phyloP scores from a whole-genome alignment of 2,113 vertebrate species.

The Lepisosteus osseus region DNA sequence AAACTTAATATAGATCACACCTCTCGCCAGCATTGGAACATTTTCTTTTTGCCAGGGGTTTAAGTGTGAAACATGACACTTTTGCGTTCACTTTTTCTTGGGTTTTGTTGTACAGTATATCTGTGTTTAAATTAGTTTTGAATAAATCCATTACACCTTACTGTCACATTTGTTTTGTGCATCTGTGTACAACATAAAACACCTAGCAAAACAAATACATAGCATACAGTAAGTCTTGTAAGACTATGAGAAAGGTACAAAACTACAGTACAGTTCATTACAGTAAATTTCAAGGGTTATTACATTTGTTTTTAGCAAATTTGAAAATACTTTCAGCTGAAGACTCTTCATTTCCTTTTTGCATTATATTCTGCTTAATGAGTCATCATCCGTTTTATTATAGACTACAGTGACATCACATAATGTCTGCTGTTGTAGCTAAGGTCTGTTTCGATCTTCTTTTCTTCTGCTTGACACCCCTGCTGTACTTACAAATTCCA shows the following conservation, averaged over 20 bases:
- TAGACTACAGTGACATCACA: background rate
- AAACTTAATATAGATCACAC: too few species aligned
- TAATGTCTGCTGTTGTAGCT: slow-evolving; percentile 11
- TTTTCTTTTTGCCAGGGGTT: too few species aligned
- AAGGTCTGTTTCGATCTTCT: slow-evolving; percentile 20
- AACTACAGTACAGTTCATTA: background rate
- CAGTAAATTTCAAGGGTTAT: background rate
- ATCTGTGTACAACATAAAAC: too few species aligned
- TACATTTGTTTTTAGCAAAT: background rate
- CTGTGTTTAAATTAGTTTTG: too few species aligned
- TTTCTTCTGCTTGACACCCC: slow-evolving; percentile 12
- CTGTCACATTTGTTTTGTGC: too few species aligned
- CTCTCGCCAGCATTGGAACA: too few species aligned
- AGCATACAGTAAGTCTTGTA: too few species aligned
- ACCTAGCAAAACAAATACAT: too few species aligned
- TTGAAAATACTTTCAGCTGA: background rate
- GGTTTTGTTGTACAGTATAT: too few species aligned
- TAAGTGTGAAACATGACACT: too few species aligned
- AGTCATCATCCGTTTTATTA: background rate
- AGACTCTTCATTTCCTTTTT: background rate
- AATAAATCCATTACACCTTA: too few species aligned
- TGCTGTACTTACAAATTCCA: slow-evolving; percentile 25
- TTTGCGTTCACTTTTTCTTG: too few species aligned
- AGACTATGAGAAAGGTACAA: background rate
- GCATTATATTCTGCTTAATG: background rate